Conservation (phyloP, 2,113 vertebrate genomes). For the Thamnophis sirtalis region DNA sequence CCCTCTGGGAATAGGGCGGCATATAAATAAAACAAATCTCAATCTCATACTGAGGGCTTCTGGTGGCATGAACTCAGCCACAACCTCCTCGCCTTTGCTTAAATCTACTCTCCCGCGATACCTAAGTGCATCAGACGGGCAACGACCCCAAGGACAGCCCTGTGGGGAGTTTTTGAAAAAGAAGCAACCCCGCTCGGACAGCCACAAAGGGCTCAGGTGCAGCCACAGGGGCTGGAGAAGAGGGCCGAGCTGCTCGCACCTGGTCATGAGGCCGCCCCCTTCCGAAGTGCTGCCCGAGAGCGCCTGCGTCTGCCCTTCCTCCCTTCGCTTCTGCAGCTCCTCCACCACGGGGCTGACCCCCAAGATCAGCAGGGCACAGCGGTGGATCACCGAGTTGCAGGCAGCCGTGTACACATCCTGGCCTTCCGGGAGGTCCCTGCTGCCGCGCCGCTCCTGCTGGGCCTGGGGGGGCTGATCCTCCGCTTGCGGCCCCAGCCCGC, state of each 20-base stretch:
- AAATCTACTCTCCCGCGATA: background rate
- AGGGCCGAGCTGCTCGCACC: conserved; percentile 64
- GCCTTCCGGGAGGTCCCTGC: conserved; percentile 82
- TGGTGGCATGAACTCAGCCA: background rate
- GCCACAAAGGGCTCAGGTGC: background rate
- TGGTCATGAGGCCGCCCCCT: conserved; percentile 86
- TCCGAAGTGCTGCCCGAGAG: conserved; percentile 73
- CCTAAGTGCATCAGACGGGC: background rate
- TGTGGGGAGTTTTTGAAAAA: background rate
- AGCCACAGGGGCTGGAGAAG: background rate
- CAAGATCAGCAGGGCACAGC: conserved; percentile 88
- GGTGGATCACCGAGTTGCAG: conserved; percentile 95
- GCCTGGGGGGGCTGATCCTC: conserved; percentile 78
- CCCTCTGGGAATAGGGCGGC: too few relatives aligned
- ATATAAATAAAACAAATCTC: too few relatives aligned
- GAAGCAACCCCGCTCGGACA: background rate
- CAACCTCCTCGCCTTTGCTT: background rate
- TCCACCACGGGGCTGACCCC: conserved; percentile 88
- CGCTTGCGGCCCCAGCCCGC: conserved; percentile 70
- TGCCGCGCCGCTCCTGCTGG: conserved; percentile 81
- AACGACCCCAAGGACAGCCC: background rate
- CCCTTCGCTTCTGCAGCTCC: conserved; percentile 77
- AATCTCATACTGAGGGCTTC: background rate
- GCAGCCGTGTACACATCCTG: conserved; percentile 94
- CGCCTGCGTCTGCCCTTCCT: conserved; percentile 75